Conservation (phyloP, 2,113 vertebrate species). For the Halcyon senegalensis region DNA sequence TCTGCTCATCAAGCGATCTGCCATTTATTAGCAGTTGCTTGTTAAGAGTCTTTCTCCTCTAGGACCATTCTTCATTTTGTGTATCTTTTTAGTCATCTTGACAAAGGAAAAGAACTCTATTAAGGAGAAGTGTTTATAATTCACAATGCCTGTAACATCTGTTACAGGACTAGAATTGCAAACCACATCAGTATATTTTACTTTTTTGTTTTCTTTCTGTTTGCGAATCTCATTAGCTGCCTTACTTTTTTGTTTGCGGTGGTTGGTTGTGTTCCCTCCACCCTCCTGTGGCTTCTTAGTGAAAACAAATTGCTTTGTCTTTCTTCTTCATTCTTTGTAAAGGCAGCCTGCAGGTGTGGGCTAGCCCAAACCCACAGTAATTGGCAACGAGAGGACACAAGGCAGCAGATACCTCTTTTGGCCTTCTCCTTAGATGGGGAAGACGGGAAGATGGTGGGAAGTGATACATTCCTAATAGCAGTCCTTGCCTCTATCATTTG, state of each 20-base stretch:
- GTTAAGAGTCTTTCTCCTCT: background rate
- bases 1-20: background rate
- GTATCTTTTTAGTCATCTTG: background rate
- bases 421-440: background rate
- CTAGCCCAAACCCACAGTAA: background rate
- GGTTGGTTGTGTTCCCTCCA: background rate
- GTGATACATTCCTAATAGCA: background rate
- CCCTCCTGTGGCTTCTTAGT: background rate
- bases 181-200: background rate
- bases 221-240: background rate
- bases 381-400: background rate
- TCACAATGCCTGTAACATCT: background rate
- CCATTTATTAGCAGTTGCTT: background rate
- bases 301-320: background rate
- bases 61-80: background rate
- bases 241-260: background rate
- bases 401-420: background rate
- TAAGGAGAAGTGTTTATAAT: background rate
- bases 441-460: background rate
- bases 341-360: background rate
- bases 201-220: background rate
- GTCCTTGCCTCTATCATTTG: background rate
- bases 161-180: background rate
- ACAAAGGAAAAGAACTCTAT: background rate
- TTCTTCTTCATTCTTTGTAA: background rate